A percentile compares a stretch with the other conserved stretches of the same genome.
Conservation (phyloP, 2,113 vertebrate genomes). For the Amphilophus citrinellus region DNA sequence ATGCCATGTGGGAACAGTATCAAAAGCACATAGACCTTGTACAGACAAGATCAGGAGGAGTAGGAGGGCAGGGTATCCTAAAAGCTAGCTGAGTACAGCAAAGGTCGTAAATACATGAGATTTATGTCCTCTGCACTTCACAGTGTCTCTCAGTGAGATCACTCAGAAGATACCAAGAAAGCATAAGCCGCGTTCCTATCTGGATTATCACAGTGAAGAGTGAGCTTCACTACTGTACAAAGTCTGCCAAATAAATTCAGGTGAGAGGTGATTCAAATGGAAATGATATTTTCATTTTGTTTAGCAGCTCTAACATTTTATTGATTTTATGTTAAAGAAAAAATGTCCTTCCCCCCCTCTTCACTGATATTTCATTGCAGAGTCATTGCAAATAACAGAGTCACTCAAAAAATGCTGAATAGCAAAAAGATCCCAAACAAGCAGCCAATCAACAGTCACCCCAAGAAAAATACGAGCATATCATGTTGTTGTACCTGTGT, state of each 20-base stretch:
- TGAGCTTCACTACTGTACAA: conserved; percentile 35
- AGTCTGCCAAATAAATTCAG: conserved; percentile 20
- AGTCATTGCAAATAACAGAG: neutral
- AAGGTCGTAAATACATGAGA: conserved; percentile 79
- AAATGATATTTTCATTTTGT: conserved; percentile 25
- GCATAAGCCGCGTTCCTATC: conserved; percentile 57
- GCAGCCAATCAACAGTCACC: neutral
- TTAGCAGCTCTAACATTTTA: neutral
- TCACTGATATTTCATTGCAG: neutral
- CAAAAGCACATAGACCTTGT: conserved; percentile 53
- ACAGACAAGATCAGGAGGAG: conserved; percentile 70
- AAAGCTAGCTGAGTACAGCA: conserved; percentile 83
- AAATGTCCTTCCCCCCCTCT: neutral
- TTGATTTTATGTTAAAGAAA: neutral
- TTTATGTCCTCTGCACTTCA: conserved; percentile 72
- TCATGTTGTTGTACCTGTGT: neutral
- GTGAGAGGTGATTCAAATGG: conserved; percentile 25
- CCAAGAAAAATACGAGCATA: neutral
- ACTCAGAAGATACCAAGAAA: conserved; percentile 51
- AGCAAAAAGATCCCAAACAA: neutral
- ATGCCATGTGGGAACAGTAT: conserved; percentile 43
- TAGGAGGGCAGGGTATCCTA: conserved; percentile 63
- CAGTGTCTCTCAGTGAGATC: conserved; percentile 70
- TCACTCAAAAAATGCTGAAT: neutral
- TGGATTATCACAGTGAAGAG: conserved; percentile 35